A percentile compares a stretch with the other conserved stretches of the same genome.
These are phyloP conservation scores for Phalacrocorax aristotelis DNA, from an alignment of 2,113 vertebrate genomes.

Conservation along the genomic window DNA sequence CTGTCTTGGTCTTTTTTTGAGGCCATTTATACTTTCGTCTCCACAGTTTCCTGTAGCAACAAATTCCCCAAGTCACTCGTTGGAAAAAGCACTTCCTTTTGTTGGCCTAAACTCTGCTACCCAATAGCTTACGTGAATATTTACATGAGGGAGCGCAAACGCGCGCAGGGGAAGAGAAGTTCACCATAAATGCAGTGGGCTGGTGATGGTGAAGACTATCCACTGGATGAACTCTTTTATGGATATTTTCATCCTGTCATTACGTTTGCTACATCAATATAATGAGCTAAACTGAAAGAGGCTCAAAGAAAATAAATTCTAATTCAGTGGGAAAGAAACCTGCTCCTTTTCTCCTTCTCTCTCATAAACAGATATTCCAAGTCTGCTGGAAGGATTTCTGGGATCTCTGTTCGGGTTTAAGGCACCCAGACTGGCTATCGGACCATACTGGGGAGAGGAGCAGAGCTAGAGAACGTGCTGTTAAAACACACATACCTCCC, in stretches of 20 bases:
- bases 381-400: background rate
- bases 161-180: background rate
- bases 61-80: background rate
- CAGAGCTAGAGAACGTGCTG: background rate
- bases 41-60: background rate
- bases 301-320: background rate
- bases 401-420: background rate
- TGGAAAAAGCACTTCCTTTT: constrained; percentile 29
- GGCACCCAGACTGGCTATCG: background rate
- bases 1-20: background rate
- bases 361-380: background rate
- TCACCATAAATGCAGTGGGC: background rate
- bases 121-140: background rate
- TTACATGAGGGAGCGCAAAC: background rate
- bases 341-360: background rate
- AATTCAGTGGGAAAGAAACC: background rate
- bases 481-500: constrained; percentile 78
- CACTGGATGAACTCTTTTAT: background rate
- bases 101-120: background rate
- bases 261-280: background rate
- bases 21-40: background rate
- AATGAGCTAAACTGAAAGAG: background rate
- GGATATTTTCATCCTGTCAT: background rate
- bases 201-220: background rate
- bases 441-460: background rate